Base-by-base conservation (phyloP, 2,113 vertebrate genomes). In the Mixornis gularis region DNA sequence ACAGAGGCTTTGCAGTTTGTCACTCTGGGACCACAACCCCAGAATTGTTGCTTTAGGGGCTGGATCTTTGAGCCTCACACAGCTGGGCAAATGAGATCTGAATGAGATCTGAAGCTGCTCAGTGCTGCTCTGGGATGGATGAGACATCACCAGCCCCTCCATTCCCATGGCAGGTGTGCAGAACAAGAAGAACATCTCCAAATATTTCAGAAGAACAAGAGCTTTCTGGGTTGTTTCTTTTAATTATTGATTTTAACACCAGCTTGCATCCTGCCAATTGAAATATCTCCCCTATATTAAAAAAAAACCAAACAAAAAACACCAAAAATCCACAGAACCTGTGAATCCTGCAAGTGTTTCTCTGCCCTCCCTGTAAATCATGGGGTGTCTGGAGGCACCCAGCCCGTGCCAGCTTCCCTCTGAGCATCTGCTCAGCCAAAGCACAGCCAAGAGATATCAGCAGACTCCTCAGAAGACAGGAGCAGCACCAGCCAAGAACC, bases 381-480 rank as follows among this genome's bases (percentile, higher is more conserved):
- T 48, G 59, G 62, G 56, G 26, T 63, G 52, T 63, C 40, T 51
- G 21, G 29, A 88, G 40, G 62, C 36, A 55, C 7, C 3, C 16
- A 40, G 60, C 32, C 43, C 0, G 0, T 87, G 73, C 48, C 68
- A 87, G 5, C 59, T 95, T 89, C 69, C 64, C 85, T 87, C 81
- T 46, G 48, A 83, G 70, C 76, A 85, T 88, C 94, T 95, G 88
- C 51, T 94, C 94, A 80, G 76, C 27, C 69, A 63, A 86, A 73
- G 41, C 58, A 41, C 55, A 74, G 93, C 91, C 93, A 91, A 80
- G 71, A 89, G 63, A 72, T 17, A 79, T 90, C 81, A 93, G 68
- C 83, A 85, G 81, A 27, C 25, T 49, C 52, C 66, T 84, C 15
- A 66, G 48, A 79, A 72, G 89, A 32, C n/a, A 53, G 66, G 7